Base-by-base conservation (phyloP, 2,113 vertebrate genomes). In the Trematocara macrostoma region DNA sequence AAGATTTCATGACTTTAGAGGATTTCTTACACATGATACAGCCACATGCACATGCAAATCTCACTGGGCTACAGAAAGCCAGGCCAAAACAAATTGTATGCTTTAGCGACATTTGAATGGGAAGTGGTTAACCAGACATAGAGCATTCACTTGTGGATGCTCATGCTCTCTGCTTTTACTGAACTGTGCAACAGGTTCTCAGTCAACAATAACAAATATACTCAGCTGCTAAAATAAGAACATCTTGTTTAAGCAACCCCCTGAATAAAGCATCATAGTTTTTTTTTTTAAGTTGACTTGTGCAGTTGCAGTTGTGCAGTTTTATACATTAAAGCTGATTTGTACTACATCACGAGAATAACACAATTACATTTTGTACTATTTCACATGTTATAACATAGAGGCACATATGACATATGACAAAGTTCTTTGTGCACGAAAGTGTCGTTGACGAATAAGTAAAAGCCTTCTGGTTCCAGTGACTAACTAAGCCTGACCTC, bases 1-100 rank as follows among this genome's bases (percentile, higher is more conserved):
- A 59, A 90, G 89, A 86, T 91, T 94, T 90, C 74, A 82, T 40
- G 84, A 89, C 86, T 93, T 93, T 89, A 86, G 78, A 31, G 88
- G 93, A 89, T 89, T 85, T 71, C 16, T 84, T 78, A 88, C 91
- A 90, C 91, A 92, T 86, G 84, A 92, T 56, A 91, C 3, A 40
- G 20, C 51, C 59, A 80, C 87, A 86, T 61, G 52, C 57, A 59
- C 82, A 59, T 51, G 40, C 26, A 34, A 78, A 15, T 20, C 52
- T 38, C 40, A 14, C 55, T n/a, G 16, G 40, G 40, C 40, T 18
- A 47, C 42, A 29, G 5, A 18, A 51, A 49, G 55, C 42, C 18
- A 53, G 59, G 45, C 47, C 34, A 12, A 38, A 38, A 59, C 42
- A 23, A 69, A 40, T 18, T 4, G 1, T n/a, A 3, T 56, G 57